phyloP scores from a whole-genome alignment of 2,113 vertebrate genomes.

The Diadophis punctatus region DNA sequence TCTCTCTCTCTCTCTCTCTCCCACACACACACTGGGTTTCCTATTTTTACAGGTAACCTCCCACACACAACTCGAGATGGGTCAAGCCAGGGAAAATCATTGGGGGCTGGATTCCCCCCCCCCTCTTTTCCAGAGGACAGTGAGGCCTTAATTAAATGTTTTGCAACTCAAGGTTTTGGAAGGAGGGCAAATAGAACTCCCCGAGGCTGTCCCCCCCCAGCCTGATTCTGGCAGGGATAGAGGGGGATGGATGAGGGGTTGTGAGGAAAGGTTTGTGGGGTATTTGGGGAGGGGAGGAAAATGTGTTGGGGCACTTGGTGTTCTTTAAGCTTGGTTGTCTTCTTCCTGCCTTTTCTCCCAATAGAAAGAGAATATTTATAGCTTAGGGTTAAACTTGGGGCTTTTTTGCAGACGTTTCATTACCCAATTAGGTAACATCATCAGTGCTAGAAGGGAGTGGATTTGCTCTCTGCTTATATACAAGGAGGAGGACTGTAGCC shows the following conservation, averaged over 20 bases:
- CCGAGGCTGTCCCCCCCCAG: no score
- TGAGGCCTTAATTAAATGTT: background rate
- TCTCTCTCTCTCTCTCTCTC: no score
- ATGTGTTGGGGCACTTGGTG: no score
- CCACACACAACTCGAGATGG: background rate
- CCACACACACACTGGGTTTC: background rate
- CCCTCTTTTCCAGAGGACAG: background rate
- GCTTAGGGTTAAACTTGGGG: no score
- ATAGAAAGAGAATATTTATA: background rate
- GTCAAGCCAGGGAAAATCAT: background rate
- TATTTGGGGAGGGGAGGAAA: background rate
- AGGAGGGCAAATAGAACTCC: background rate
- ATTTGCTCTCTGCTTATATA: no score
- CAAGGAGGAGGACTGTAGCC: no score
- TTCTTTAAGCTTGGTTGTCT: background rate
- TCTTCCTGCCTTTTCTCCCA: background rate
- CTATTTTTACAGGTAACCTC: background rate
- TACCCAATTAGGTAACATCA: no score
- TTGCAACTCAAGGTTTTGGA: background rate
- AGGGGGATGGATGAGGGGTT: background rate
- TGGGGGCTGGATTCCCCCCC: background rate
- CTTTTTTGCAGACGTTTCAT: background rate
- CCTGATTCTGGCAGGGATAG: background rate
- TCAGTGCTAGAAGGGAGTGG: no score
- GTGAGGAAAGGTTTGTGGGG: background rate